Evolutionary conservation across 2,797 vertebrate species (phyloP), one percentile per base, ranked within the genome.

Genomic region (Xyrichtys novacula): DNA sequence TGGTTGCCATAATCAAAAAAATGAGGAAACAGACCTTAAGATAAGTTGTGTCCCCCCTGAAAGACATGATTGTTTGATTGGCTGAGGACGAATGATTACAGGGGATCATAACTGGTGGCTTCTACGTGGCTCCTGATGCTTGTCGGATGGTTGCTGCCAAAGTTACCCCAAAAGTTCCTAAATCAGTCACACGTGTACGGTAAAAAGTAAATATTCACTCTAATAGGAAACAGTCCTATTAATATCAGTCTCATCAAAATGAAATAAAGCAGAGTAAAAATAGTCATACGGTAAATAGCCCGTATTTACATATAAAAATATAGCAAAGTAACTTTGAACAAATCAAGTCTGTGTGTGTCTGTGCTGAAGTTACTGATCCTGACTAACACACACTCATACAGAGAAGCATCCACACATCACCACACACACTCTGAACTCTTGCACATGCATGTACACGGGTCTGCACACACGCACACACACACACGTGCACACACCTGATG

Each of bases 281-380:
- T 91, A 91, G 85, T 90, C 94, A 55, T 87, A 85, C 46, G 74
- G 76, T 64, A 87, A 88, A 85, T 71, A 85, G 89, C 87, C 92
- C 87, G 7, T 88, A 94, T 93, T 73, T 94, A 95, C 88, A 91
- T 95, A 96, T 92, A 97, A 97, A 98, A 97, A 97, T 96, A 96
- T 91, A 96, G 93, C 94, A 95, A 96, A 95, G 88, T 83, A 95
- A 96, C 89, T 94, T 93, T 93, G 58, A 94, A 84, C 69, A 83
- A 90, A 85, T 91, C 88, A 78, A 74, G 71, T 88, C 80, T 86
- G 83, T 66, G 22, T 56, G 25, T 73, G 65, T 76, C 29, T 72
- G 58, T 69, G 76, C 42, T 43, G 62, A 32, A 11, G 52, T 48
- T 36, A 80, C 29, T 36, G 77, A 70, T 44, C 58, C 19, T 72